Percentiles rank a stretch among this genome's conserved stretches.
Conservation (phyloP, 1,140 invertebrate genomes). For the Chironomus tepperi region DNA sequence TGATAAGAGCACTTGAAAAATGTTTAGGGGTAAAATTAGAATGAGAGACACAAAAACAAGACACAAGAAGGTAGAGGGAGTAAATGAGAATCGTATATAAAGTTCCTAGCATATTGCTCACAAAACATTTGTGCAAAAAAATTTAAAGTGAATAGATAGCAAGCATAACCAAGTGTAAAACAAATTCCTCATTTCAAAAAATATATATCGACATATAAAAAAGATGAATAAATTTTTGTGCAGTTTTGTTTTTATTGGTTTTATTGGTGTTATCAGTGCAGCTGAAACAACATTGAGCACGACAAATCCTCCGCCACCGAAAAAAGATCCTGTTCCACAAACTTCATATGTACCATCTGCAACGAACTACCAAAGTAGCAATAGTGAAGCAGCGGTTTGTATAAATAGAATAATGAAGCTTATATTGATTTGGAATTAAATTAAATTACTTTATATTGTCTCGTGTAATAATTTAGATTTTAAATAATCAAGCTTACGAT, state of each 20-base stretch:
- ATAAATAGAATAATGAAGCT: background rate
- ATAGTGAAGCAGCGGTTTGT: background rate
- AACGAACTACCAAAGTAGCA: background rate
- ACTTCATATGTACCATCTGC: background rate
- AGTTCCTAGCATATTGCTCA: too few relatives aligned
- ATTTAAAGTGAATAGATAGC: background rate
- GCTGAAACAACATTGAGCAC: background rate
- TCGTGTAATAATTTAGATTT: background rate
- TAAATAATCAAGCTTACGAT: conserved; percentile 31
- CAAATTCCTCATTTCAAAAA: too few relatives aligned
- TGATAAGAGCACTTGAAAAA: background rate
- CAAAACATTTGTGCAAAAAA: background rate
- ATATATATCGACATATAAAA: background rate
- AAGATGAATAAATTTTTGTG: background rate
- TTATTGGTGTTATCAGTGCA: background rate
- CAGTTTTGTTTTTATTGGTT: background rate
- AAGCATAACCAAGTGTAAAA: too few relatives aligned
- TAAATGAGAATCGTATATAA: too few relatives aligned
- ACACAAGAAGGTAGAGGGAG: too few relatives aligned
- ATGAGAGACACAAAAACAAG: background rate
- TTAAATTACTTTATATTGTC: background rate
- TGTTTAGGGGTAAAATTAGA: background rate
- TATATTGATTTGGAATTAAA: background rate
- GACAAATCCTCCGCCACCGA: background rate
- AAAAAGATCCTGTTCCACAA: background rate